phyloP scores from a whole-genome alignment of 1,140 invertebrate species.

The Sminthurides bifidus region DNA sequence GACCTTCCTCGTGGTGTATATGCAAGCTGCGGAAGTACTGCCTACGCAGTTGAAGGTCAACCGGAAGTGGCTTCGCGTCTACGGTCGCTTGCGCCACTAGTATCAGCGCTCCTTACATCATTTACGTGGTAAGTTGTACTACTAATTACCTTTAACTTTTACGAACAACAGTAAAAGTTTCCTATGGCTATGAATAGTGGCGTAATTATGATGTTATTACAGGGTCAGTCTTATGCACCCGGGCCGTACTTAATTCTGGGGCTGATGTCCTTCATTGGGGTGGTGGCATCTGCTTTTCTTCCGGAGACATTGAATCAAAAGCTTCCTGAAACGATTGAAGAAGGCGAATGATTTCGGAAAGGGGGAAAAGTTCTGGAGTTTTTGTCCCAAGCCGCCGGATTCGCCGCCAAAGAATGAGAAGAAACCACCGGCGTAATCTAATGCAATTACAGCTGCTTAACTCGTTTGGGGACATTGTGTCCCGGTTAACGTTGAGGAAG shows the following conservation, averaged over 20 bases:
- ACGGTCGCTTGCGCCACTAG: constrained; percentile 45
- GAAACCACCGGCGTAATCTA: no score
- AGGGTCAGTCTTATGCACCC: constrained; percentile 23
- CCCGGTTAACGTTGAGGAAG: no score
- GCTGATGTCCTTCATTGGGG: constrained; percentile 32
- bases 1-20: constrained; percentile 36
- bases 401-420: no score
- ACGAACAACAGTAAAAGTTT: neutral
- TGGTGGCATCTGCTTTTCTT: constrained; percentile 33
- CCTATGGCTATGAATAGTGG: neutral
- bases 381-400: neutral
- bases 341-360: constrained; percentile 37
- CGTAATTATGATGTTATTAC: neutral
- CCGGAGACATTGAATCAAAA: constrained; percentile 35
- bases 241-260: constrained; percentile 34
- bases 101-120: constrained; percentile 40
- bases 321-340: constrained; percentile 35
- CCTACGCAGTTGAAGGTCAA: constrained; percentile 53
- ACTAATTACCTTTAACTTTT: neutral
- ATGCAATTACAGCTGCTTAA: no score
- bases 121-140: constrained; percentile 39
- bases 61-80: constrained; percentile 49
- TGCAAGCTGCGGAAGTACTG: constrained; percentile 53
- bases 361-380: constrained; percentile 35
- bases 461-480: no score